Base-by-base conservation (phyloP, 2,888 invertebrate genomes). In the Chymomyza procnemis region DNA sequence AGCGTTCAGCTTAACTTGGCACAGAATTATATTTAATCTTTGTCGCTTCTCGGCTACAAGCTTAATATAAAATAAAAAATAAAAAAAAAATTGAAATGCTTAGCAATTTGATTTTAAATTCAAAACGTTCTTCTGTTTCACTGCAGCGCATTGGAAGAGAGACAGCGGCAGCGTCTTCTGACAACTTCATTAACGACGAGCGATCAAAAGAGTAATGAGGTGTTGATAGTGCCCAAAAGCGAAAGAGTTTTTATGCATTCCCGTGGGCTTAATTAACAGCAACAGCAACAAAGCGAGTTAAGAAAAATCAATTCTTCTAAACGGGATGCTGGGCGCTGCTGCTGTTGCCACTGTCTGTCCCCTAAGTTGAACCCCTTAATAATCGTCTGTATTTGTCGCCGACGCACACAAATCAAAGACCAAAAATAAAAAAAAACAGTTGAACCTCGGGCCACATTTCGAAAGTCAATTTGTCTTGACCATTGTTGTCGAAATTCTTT, bases 161-260 rank as follows among this genome's bases (percentile, higher is more conserved):
- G 34, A 41, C 34, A 41, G 34, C 79, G 65, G 77, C 78, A 61
- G 80, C 80, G 61, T 73, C 61, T 52, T 52, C 74, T 78, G 88
- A 88, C 88, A 80, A 79, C 87, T 88, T 84, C 87, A 88, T 88
- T 88, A 88, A 88, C 82, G 80, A 85, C 78, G 79, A 83, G 88
- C 83, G 88, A 88, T 88, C 85, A 84, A 76, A 80, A 86, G 89
- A 89, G 88, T 88, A 89, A 88, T 89, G 88, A 89, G 85, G 89
- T 89, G 89, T 88, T 89, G 88, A 89, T 88, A 88, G 85, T 80
- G 85, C 73, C 77, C 50, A 70, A 68, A 60, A 69, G 61, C 21
- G 61, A 60, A n/a, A 69, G 71, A 75, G 76, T 61, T 75, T 71
- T 69, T 73, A 85, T 75, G 75, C 85, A 75, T 86, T 79, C 80